Conservation (phyloP, 64 coral and sea anemone genomes). For the Hydrozoanthus tunicans region DNA sequence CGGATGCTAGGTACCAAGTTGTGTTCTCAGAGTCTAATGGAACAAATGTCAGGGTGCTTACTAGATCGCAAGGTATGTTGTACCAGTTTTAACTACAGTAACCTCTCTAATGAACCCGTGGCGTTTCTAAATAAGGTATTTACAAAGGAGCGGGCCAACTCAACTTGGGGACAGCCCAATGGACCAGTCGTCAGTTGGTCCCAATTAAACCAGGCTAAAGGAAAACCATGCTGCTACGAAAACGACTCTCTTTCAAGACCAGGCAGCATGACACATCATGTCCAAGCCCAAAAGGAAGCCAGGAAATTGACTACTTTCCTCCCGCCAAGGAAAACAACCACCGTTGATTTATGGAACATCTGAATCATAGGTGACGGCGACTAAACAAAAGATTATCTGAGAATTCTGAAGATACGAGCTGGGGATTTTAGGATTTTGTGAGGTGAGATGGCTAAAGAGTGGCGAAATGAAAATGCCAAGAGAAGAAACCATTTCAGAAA, state of each 20-base stretch:
- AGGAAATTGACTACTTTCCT: not conserved
- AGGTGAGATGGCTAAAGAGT: not conserved
- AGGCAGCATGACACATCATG: not conserved
- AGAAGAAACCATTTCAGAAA: not conserved
- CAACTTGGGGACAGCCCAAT: not conserved
- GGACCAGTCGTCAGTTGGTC: not conserved
- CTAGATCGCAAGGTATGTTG: constrained; percentile 9
- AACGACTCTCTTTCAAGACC: not conserved
- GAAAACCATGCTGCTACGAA: not conserved
- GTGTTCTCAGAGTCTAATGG: constrained; percentile 55
- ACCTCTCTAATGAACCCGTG: no score
- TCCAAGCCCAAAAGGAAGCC: not conserved
- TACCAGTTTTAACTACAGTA: no score
- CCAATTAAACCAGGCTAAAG: not conserved
- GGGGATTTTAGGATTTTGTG: not conserved
- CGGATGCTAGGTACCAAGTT: constrained; percentile 71
- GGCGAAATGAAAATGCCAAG: not conserved
- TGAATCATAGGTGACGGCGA: not conserved
- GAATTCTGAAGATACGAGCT: not conserved
- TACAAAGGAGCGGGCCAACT: no score
- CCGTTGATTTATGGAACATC: not conserved
- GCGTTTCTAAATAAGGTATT: no score
- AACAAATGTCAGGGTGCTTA: not conserved
- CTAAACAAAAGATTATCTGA: not conserved
- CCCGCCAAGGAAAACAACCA: not conserved